Base-by-base conservation (phyloP, 1,140 invertebrate genomes). In the Psilanteris sp. region DNA sequence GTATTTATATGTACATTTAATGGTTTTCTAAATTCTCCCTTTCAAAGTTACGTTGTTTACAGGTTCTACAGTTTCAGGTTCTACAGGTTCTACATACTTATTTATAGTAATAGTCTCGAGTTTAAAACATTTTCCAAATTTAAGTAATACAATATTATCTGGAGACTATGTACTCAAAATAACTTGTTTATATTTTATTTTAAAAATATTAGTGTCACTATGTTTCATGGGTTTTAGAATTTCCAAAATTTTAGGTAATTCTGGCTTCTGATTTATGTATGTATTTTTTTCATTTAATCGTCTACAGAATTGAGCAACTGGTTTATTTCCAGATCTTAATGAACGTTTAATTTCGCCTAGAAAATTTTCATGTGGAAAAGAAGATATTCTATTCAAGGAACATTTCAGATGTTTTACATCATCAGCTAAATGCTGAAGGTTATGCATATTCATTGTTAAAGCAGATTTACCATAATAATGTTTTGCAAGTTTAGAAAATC, bases 311-410 rank as follows among this genome's bases (percentile, higher is more conserved):
- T 74, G 71, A 0, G 52, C 9, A 0, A 74, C 9, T 10, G 59
- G 70, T 31, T 52, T 74, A 34, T 59, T 64, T 6, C 59, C 71
- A 8, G 39, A 43, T 22, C 36, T 26, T 20, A 76, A 22, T 1
- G 7, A 10, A 15, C 27, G 34, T 54, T 75, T 68, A 0, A 76
- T 46, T 50, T 70, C 50, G 1, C 72, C 48, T 14, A 70, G 26
- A 1, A 55, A 6, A 52, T 62, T 76, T 24, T 76, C 46, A 24
- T 70, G 62, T 34, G 72, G 62, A 34, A 76, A 76, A 6, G 72
- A 41, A n/a, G 64, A 8, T 6, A 31, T 31, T 11, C 6, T 2
- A 31, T 6, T 31, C 3, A 31, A 31, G 6, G 2, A 31, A 31
- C 32, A 50, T 20, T 48, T 48, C 20, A 41, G 39, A 34, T 59